Evolutionary conservation across 2,888 invertebrate species (phyloP), one percentile per base, ranked within the genome.

Genomic region (Halictus ligatus): DNA sequence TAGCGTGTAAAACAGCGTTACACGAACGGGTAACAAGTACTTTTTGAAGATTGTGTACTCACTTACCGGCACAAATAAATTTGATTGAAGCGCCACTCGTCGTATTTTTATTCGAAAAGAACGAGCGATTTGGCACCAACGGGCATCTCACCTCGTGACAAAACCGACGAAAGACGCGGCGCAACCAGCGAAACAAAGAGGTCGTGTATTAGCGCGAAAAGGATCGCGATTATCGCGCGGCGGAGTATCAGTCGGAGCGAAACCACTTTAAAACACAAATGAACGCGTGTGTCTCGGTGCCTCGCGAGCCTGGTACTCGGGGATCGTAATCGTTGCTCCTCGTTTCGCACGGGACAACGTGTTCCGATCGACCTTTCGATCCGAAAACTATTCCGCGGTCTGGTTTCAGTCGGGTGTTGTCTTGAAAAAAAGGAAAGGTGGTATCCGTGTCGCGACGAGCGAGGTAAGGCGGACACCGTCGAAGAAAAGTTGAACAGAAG

Each of bases 11-110:
- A 7, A 15, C 15, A 15, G 7, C 29, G 64, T 64, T 15, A 29
- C 29, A 7, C 25, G 25, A 21, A 40, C 21, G 40, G 21, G n/a
- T n/a, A n/a, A 43, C 21, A 69, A 69, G 21, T 69, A 43, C 43
- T 69, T 69, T 69, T 69, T 69, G 35, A 69, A 21, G 7, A 69
- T 40, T 69, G 40, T 69, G 21, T 69, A 69, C 40, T 21, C 12
- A n/a, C 12, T 10, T 1, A 8, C 29, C 35, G 69, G 40, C 40
- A 69, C 69, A 0, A 69, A 69, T 69, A 69, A 69, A 69, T 69
- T 69, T 69, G 35, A 69, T 69, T 40, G 35, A 69, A 69, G 40
- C 69, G 69, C 40, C 69, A 69, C 69, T 40, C 21, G 40, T 69
- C 40, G 35, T 69, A 40, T 40, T 40, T 69, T 69, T 69, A 40